Evolutionary conservation across 1,140 invertebrate genomes (phyloP), one percentile per base, ranked within the genome.

Genomic region (Danaus plexippus): DNA sequence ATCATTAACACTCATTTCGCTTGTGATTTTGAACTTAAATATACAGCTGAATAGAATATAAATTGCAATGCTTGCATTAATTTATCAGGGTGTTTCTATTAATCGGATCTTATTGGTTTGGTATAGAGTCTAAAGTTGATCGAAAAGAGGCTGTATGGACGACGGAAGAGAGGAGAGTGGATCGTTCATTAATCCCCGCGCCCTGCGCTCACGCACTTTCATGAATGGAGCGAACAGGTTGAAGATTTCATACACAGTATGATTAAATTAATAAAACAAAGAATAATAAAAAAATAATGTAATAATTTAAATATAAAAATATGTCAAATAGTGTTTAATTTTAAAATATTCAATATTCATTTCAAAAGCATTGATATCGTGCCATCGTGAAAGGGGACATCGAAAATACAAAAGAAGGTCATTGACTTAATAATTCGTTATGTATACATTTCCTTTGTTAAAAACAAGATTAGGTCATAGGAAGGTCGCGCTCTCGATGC

Each of bases 211-310:
- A 82, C 83, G 83, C 83, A 86, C 83, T 86, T 85, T 86, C 80
- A 86, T 86, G 83, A 86, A 86, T 86, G 83, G 77, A 78, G 75
- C 77, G 77, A 85, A 86, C 83, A 86, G 83, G 83, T 86, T 86
- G 81, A 85, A 85, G 79, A 80, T 77, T 80, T 70, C 67, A 63
- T 55, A 65, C 68, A 86, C 69, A 81, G 80, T 67, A 9, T 80
- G 83, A 54, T 65, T 6, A 4, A 46, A 51, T 47, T 32, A 9
- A 48, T 12, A 52, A 52, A 9, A 52, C 50, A 32, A 2, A 32
- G 22, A 8, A 32, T 32, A 32, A 32, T 32, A 7, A 32, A 32
- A 32, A 32, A 32, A 7, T n/a, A 32, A 5, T 15, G 15, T 32
- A 32, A 32, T 32, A 32, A 32, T 32, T 32, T 32, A 32, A 32